These are phyloP conservation scores for Micrasema minimum DNA, from an alignment of 1,140 invertebrate genomes.

Conservation along the genomic window DNA sequence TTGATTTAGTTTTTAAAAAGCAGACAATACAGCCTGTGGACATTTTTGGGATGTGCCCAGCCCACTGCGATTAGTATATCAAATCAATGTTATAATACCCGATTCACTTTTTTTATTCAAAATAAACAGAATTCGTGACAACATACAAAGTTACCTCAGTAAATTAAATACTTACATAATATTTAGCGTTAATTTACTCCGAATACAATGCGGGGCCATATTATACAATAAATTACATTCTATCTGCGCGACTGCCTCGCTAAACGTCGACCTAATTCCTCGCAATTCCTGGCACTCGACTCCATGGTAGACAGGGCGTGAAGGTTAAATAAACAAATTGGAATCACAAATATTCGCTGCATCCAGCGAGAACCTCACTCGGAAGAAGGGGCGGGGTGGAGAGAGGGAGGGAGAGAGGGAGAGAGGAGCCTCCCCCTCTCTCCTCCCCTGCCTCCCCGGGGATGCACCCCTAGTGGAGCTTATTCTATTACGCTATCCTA, in stretches of 20 bases:
- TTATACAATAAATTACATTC: slow-evolving; percentile 7
- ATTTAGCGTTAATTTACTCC: no score
- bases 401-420: no score
- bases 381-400: neutral
- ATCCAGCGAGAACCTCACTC: slow-evolving; percentile 1
- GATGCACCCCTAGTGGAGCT: slow-evolving; percentile 37
- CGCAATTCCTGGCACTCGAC: neutral
- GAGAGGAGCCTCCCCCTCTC: neutral
- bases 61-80: no score
- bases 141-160: no score
- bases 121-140: no score
- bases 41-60: no score
- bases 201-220: no score
- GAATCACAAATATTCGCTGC: slow-evolving; percentile 50
- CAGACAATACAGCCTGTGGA: no score
- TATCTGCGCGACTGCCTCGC: slow-evolving; percentile 20
- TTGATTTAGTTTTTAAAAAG: no score
- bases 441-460: slow-evolving; percentile 2
- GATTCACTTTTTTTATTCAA: no score
- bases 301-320: neutral
- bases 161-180: no score
- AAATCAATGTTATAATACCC: no score
- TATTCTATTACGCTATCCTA: slow-evolving; percentile 51
- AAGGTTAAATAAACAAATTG: slow-evolving; percentile 45
- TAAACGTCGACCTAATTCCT: slow-evolving; percentile 26